Base-by-base conservation (phyloP, 2,113 vertebrate genomes). In the Pitta sordida region DNA sequence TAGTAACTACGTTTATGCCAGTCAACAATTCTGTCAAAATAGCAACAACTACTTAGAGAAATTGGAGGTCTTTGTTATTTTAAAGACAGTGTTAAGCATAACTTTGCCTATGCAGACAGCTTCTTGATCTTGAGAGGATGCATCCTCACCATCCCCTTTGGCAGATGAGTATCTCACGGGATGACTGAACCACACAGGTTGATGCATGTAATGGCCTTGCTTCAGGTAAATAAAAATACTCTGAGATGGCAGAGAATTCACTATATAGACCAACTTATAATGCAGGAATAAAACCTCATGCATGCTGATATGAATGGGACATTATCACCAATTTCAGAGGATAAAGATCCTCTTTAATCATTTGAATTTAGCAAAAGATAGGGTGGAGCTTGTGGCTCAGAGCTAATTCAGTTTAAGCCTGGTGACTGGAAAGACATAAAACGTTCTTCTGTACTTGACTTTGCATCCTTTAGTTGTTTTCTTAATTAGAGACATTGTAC, bases 31-130 rank as follows among this genome's bases (percentile, higher is more conserved):
- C 26, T 56, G 6, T 44, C 53, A 53, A 71, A 79, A 62, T 6
- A 82, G 6, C 8, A 64, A 19, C 14, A 80, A 17, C 3, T 56
- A 8, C 69, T 73, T n/a, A 60, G 18, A 87, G 30, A 2, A 83
- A 30, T 53, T 11, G 62, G 41, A 75, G 10, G 14, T n/a, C 27
- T 63, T 68, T 2, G 0, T 18, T 37, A 32, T 2, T 1, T 22
- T 23, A 44, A 56, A 62, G 11, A 26, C 12, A 39, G 3, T 26
- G 3, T 2, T 58, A 41, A 60, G 0, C 0, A 21, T 27, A 11
- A 20, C 37, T 73, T 64, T 83, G 39, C 44, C 27, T 11, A 15
- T 67, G 9, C 5, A 55, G 44, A 15, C 13, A 36, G 17, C 36
- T 59, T 63, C 48, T 24, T 7, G 11, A 51, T 27, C 17, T 10